Base-by-base conservation (phyloP, 1,140 invertebrate species). In the Eriocheir sinensis region DNA sequence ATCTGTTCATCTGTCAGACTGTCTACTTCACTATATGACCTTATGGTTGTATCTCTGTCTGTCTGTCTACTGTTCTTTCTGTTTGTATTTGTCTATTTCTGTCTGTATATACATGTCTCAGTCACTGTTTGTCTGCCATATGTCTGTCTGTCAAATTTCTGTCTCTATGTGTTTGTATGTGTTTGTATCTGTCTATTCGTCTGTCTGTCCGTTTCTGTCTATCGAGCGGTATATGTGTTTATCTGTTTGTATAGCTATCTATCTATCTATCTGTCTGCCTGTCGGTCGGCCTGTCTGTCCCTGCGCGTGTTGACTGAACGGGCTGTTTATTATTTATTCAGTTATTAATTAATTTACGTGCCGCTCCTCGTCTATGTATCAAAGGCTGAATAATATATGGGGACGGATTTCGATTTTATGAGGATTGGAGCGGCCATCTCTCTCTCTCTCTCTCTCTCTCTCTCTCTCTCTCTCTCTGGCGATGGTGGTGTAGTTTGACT, bases 391-490 rank as follows among this genome's bases (percentile, higher is more conserved):
- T 72, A 72, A 72, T 72, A 72, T n/a, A 72, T 72, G 27, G n/a
- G 6, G n/a, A 72, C 60, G 12, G 1, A n/a, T 72, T 72, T 72
- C 60, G 12, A n/a, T n/a, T 72, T 72, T 12, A 0, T 53, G 21
- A n/a, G n/a, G n/a, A n/a, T n/a, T n/a, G n/a, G n/a, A n/a, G n/a
- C n/a, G n/a, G n/a, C 60, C n/a, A 21, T 72, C 60, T 72, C 60
- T 72, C 60, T 72, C 60, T 72, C 60, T 72, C 60, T 72, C 60
- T 72, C 60, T 72, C 60, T 72, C 48, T 53, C 48, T 53, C 48
- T 53, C 48, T 72, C 60, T 72, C 60, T 72, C 4, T 72, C 60
- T 72, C 60, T 72, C 60, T 72, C 60, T 72, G 48, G 21, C 21
- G 48, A 21, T 53, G 21, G 21, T 53, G 8, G 12, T 53, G 48